Evolutionary conservation across 2,113 vertebrate genomes (phyloP).

Genomic region (Benitochromis conjunctus): DNA sequence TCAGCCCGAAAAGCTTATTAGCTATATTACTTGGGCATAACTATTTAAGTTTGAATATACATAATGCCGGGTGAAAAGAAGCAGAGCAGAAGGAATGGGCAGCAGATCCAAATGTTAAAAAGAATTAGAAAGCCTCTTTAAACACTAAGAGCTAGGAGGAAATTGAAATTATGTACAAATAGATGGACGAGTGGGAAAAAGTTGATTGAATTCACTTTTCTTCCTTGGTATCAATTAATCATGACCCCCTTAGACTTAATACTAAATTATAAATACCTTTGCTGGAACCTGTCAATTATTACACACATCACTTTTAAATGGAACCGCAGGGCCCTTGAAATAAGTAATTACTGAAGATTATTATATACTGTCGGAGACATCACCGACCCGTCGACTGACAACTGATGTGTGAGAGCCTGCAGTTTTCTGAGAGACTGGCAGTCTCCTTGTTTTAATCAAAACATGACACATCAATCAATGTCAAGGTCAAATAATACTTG

Average conservation of each 20-base stretch:
- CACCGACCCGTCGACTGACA: background rate
- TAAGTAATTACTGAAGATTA: background rate
- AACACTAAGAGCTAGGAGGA: background rate
- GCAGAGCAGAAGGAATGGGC: background rate
- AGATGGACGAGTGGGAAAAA: background rate
- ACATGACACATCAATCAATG: conserved; percentile 8
- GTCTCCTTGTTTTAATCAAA: background rate
- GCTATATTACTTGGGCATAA: conserved; percentile 25
- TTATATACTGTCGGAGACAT: background rate
- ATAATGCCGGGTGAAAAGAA: background rate
- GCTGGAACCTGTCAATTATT: background rate
- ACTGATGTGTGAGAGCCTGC: background rate
- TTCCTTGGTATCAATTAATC: background rate
- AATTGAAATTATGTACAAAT: background rate
- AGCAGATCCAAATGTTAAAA: background rate
- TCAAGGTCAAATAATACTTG: conserved; percentile 5
- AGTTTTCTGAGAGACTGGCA: background rate
- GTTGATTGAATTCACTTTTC: background rate
- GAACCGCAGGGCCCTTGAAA: background rate
- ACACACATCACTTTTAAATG: background rate
- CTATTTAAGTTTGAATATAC: conserved; percentile 27
- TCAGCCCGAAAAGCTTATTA: conserved; percentile 43
- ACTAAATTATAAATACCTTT: background rate
- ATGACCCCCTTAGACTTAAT: background rate
- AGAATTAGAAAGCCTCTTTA: background rate